Evolutionary conservation across 2,113 vertebrate species (phyloP), one percentile per base, ranked within the genome.

Genomic region (Lathamus discolor): DNA sequence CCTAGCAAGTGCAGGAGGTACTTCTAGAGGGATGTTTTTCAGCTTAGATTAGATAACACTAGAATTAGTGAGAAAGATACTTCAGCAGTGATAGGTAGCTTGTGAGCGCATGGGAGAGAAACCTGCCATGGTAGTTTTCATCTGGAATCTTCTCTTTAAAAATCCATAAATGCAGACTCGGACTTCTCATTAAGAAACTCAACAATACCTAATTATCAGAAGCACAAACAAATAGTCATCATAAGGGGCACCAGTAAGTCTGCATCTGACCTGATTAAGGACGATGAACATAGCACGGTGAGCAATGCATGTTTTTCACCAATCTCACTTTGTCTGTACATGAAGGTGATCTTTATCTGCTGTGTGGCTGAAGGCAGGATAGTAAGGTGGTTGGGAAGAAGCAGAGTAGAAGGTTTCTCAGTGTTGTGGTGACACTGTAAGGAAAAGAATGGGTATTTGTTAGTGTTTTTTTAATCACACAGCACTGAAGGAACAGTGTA

Each of bases 211-310:
- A 90, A 33, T 92, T 92, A 61, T 79, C 25, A 79, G 94, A 94
- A 93, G 78, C 0, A 0, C 67, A 84, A 74, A 64, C 18, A 96
- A 95, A 86, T 69, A 90, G n/a, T 72, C 77, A 7, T 93, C 79
- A 2, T 87, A 88, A 95, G 51, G 91, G 88, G 88, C 78, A 90
- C 84, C 68, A 91, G 75, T 95, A 85, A 96, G 86, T 73, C 93
- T 95, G 92, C 89, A 79, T 94, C 72, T 83, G 90, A 93, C 91
- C 62, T 59, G 69, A 90, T 81, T 81, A 91, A 90, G 86, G 96
- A 92, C 90, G 82, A 97, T 97, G 96, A 96, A 48, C 43, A 11
- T n/a, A 90, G 70, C 74, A 95, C 14, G 92, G 94, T 96, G 90
- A 97, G 93, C 86, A 89, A 33, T 93, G 78, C 66, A 61, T 95